Evolutionary conservation across 2,888 invertebrate species (phyloP).

Genomic region (Harpalus rubripes): DNA sequence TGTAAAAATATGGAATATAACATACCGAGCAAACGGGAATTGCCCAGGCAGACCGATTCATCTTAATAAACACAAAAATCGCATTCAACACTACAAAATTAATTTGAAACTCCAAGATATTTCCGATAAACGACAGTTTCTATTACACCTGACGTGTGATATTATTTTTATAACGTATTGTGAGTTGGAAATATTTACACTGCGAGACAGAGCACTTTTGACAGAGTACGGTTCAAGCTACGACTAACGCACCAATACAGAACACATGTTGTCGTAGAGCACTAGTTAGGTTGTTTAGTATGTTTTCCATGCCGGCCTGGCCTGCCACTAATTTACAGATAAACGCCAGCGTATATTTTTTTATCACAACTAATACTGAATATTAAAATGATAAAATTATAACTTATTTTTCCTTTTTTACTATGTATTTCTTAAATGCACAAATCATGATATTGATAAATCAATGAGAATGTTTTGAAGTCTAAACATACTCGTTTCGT

Average conservation of each 20-base stretch:
- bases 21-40: conserved; percentile 46
- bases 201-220: conserved; percentile 18
- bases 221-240: conserved; percentile 7
- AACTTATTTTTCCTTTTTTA: conserved; percentile 5
- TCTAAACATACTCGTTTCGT: no score
- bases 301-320: neutral
- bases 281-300: neutral
- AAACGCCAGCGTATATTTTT: neutral
- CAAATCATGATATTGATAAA: neutral
- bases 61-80: conserved; percentile 46
- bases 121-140: neutral
- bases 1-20: conserved; percentile 21
- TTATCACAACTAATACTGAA: conserved; percentile 6
- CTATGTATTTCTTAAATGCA: neutral
- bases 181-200: conserved; percentile 59
- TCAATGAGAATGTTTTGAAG: neutral
- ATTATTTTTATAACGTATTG: conserved; percentile 54
- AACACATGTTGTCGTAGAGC: conserved; percentile 3
- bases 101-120: neutral
- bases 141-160: conserved; percentile 49
- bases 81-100: conserved; percentile 11
- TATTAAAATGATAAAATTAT: conserved; percentile 33
- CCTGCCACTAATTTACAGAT: conserved; percentile 7
- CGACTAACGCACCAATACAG: conserved; percentile 21
- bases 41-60: conserved; percentile 41